These are phyloP conservation scores for Podarcis raffonei DNA, from an alignment of 2,113 vertebrate species.

Conservation along the genomic window DNA sequence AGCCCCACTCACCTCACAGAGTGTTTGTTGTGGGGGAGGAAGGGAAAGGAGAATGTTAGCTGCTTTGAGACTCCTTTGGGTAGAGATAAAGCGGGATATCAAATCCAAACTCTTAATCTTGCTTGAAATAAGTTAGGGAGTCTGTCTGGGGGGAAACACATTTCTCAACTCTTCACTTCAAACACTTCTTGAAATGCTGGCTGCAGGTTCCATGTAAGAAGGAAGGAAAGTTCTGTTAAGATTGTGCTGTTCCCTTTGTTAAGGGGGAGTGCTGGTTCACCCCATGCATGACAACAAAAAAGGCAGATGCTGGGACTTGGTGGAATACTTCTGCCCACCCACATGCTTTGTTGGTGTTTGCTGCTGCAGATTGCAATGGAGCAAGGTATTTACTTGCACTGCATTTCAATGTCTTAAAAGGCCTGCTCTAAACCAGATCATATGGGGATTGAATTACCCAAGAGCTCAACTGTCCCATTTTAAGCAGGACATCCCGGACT, in stretches of 20 bases:
- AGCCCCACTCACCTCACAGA: too few species aligned
- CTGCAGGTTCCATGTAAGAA: neutral
- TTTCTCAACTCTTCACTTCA: neutral
- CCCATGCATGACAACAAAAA: neutral
- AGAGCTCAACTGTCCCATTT: neutral
- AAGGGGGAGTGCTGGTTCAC: neutral
- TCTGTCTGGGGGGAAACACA: neutral
- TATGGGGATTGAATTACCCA: conserved; percentile 29
- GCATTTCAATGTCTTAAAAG: neutral
- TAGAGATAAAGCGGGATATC: too few species aligned
- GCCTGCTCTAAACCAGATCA: neutral
- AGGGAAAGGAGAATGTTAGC: too few species aligned
- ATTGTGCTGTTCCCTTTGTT: neutral
- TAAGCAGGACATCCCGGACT: too few species aligned
- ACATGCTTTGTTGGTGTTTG: neutral
- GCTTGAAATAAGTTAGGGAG: neutral
- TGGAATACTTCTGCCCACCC: neutral
- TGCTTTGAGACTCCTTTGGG: too few species aligned
- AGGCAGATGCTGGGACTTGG: neutral
- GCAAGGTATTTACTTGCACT: neutral
- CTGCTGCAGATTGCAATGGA: neutral
- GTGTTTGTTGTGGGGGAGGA: too few species aligned
- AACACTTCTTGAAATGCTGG: neutral
- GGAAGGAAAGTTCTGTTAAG: neutral
- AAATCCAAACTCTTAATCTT: too few species aligned